phyloP scores from a whole-genome alignment of 2,888 invertebrate species.

The Lasioglossum leucozonium region DNA sequence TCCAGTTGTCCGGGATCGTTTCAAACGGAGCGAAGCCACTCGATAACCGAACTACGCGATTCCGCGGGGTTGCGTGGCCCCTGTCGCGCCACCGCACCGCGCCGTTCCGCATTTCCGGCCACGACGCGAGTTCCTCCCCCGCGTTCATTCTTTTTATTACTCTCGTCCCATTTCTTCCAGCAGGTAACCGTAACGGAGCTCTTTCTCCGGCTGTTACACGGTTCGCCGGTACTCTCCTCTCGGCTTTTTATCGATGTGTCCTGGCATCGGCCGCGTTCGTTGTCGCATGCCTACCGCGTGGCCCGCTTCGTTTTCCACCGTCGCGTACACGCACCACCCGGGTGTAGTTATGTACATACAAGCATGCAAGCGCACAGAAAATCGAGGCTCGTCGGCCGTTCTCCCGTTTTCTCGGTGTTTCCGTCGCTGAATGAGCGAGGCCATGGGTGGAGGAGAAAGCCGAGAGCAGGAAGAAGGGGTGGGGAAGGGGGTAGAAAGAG shows the following conservation, averaged over 20 bases:
- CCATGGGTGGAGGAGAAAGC: conserved; percentile 33
- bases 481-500: conserved; percentile 51
- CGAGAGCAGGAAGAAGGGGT: conserved; percentile 30
- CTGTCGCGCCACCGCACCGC: not conserved
- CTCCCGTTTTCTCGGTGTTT: conserved; percentile 47
- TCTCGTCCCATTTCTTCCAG: not conserved
- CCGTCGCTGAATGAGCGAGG: conserved; percentile 49
- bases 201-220: conserved; percentile 9
- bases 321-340: conserved; percentile 19
- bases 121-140: not conserved
- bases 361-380: conserved; percentile 27
- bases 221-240: not conserved
- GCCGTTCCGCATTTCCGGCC: not conserved
- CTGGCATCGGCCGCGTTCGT: conserved; percentile 34
- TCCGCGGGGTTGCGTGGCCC: not conserved
- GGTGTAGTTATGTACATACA: conserved; percentile 17
- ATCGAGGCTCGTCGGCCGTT: not conserved
- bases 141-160: not conserved
- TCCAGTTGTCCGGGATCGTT: not conserved
- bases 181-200: conserved; percentile 12
- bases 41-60: not conserved
- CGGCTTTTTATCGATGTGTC: conserved; percentile 38
- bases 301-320: conserved; percentile 61
- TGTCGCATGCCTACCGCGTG: conserved; percentile 45
- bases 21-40: not conserved